A percentile compares a stretch with the other conserved stretches of the same genome.
phyloP scores from a whole-genome alignment of 2,113 vertebrate species.

The Riparia riparia region DNA sequence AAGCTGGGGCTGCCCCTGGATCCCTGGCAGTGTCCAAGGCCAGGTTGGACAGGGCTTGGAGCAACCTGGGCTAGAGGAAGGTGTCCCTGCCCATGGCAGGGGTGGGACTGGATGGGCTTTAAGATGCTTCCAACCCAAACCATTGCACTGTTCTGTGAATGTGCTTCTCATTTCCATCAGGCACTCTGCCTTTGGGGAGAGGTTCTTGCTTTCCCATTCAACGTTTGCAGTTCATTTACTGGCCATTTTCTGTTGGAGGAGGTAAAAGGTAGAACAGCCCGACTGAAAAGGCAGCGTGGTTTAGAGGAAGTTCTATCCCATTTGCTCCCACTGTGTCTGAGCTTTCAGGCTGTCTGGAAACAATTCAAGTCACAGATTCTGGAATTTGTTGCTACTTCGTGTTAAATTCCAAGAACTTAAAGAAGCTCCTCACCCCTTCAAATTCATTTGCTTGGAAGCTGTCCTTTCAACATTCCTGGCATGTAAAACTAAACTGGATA shows the following conservation, averaged over 20 bases:
- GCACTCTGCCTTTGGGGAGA: not conserved
- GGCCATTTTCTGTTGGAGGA: not conserved
- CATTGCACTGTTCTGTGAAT: not conserved
- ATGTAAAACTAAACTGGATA: not conserved
- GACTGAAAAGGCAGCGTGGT: fast-evolving
- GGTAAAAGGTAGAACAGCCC: not conserved
- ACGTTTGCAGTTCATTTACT: not conserved
- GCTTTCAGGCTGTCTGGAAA: not conserved
- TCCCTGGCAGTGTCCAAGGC: not conserved
- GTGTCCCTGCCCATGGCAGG: not conserved
- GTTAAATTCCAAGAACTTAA: not conserved
- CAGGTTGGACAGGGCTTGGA: fast-evolving
- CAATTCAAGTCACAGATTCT: not conserved
- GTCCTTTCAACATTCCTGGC: not conserved
- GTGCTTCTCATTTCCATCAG: not conserved
- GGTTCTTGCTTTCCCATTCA: not conserved
- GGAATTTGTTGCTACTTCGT: fast-evolving
- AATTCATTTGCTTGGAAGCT: not conserved
- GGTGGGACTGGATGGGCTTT: fast-evolving
- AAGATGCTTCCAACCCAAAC: not conserved
- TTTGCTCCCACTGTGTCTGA: not conserved
- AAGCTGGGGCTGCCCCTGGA: not conserved
- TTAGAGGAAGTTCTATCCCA: not conserved
- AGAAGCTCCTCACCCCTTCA: not conserved
- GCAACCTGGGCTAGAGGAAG: fast-evolving